A percentile compares a stretch with the other conserved stretches of the same genome.
Evolutionary conservation across 2,888 invertebrate species (phyloP).

Genomic region (Xestia ashworthii): DNA sequence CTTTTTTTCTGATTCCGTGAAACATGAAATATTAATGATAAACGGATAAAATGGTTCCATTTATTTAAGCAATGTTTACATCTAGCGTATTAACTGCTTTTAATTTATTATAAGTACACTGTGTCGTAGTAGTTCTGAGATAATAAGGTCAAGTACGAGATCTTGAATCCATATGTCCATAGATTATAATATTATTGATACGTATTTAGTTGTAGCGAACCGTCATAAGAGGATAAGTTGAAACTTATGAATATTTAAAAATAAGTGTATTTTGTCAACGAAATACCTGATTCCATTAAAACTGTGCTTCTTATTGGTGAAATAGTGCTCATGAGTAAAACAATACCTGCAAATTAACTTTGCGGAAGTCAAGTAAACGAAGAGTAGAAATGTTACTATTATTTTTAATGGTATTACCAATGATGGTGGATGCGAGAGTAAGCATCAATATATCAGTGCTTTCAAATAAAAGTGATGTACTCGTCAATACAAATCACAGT

Average conservation of each 20-base stretch:
- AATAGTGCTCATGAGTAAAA: not conserved
- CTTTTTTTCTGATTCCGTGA: slow-evolving; percentile 16
- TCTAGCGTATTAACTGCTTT: not conserved
- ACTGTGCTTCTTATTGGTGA: not conserved
- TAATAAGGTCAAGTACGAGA: slow-evolving; percentile 58
- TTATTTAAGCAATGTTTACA: slow-evolving; percentile 4
- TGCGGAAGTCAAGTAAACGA: not conserved
- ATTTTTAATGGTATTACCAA: slow-evolving; percentile 29
- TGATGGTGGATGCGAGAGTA: slow-evolving; percentile 68
- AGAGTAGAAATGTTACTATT: slow-evolving; percentile 33
- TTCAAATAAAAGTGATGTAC: slow-evolving; percentile 65
- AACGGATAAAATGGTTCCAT: slow-evolving; percentile 8
- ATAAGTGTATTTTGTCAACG: not conserved
- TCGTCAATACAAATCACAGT: slow-evolving; percentile 62
- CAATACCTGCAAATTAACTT: not conserved
- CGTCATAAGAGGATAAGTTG: not conserved
- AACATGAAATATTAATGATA: slow-evolving; percentile 5
- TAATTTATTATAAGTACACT: slow-evolving; percentile 14
- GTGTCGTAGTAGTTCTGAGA: slow-evolving; percentile 21
- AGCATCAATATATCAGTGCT: slow-evolving; percentile 72
- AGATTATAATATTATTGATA: slow-evolving; percentile 26
- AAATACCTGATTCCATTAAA: not conserved
- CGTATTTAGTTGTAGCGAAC: slow-evolving; percentile 13
- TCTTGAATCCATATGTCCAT: slow-evolving; percentile 31
- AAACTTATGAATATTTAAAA: not conserved